These are phyloP conservation scores for Melanotaenia boesemani DNA, from an alignment of 2,797 vertebrate species.

Conservation along the genomic window DNA sequence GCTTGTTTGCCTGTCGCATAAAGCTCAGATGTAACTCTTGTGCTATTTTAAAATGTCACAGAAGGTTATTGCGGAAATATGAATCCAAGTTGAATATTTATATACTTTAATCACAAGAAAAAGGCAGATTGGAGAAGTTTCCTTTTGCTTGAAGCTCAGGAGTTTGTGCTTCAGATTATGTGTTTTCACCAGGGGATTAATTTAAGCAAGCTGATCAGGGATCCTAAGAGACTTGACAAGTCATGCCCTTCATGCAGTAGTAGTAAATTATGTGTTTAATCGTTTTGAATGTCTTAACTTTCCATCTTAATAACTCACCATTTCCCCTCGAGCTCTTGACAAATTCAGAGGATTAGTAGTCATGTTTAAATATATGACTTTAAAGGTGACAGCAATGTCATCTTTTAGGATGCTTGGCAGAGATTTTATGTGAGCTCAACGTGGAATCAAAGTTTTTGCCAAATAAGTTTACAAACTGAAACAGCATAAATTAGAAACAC, in stretches of 20 bases:
- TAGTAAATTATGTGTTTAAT: constrained; percentile 79
- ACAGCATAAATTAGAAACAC: constrained; percentile 38
- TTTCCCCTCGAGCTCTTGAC: constrained; percentile 67
- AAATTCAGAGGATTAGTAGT: constrained; percentile 67
- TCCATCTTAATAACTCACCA: constrained; percentile 74
- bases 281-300: constrained; percentile 75
- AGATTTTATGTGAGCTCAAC: constrained; percentile 44
- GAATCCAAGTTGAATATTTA: constrained; percentile 18
- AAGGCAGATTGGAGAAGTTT: constrained; percentile 31
- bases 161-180: constrained; percentile 36
- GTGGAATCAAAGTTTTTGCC: constrained; percentile 52
- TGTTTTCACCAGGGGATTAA: constrained; percentile 56
- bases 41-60: constrained; percentile 37
- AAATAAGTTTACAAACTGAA: constrained; percentile 47
- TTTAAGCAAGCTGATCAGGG: constrained; percentile 55
- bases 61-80: constrained; percentile 27
- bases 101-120: constrained; percentile 36
- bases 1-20: constrained; percentile 29
- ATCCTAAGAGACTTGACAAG: constrained; percentile 69
- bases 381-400: constrained; percentile 75
- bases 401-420: constrained; percentile 54
- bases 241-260: constrained; percentile 71
- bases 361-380: constrained; percentile 69
- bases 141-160: constrained; percentile 15
- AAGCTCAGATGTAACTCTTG: constrained; percentile 48